Evolutionary conservation across 92 coral and sea anemone species (phyloP).

Genomic region (Epizoanthus stellaris): DNA sequence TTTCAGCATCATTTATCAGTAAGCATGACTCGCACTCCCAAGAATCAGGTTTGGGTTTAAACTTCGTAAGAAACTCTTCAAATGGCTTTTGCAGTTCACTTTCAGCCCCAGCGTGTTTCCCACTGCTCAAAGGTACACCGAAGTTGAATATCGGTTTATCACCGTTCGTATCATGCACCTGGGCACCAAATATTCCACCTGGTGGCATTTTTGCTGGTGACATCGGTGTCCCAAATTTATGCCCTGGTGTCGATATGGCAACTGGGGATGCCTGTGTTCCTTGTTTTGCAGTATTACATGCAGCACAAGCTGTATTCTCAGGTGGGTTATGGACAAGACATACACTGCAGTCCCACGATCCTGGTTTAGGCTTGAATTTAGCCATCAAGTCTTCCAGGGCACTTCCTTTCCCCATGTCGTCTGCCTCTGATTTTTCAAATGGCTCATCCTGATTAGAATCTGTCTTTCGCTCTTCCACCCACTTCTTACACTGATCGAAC

Average conservation of each 20-base stretch:
- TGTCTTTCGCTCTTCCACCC: slow-evolving; percentile 4
- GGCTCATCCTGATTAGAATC: slow-evolving; percentile 12
- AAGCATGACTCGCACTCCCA: slow-evolving; percentile 75
- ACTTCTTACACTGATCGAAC: slow-evolving; percentile 76
- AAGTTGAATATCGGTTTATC: slow-evolving; percentile 28
- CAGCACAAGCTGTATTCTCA: slow-evolving; percentile 49
- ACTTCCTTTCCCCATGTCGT: not conserved
- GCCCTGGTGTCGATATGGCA: not conserved
- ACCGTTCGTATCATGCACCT: not conserved
- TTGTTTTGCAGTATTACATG: slow-evolving; percentile 64
- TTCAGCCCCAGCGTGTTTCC: not conserved
- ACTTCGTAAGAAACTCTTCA: slow-evolving; percentile 23
- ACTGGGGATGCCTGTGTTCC: not conserved
- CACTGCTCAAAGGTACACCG: not conserved
- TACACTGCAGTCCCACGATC: slow-evolving; percentile 74
- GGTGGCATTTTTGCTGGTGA: slow-evolving; percentile 2
- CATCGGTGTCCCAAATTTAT: not conserved
- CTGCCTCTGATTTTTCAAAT: not conserved
- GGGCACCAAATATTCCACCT: not conserved
- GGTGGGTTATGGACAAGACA: slow-evolving; percentile 65
- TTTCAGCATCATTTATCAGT: slow-evolving; percentile 53
- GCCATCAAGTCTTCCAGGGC: slow-evolving; percentile 31
- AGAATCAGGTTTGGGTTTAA: slow-evolving; percentile 59
- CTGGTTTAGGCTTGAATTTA: slow-evolving; percentile 66
- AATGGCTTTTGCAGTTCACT: slow-evolving; percentile 3